Base-by-base conservation (phyloP, 2,888 invertebrate genomes). In the Cetonia aurata region DNA sequence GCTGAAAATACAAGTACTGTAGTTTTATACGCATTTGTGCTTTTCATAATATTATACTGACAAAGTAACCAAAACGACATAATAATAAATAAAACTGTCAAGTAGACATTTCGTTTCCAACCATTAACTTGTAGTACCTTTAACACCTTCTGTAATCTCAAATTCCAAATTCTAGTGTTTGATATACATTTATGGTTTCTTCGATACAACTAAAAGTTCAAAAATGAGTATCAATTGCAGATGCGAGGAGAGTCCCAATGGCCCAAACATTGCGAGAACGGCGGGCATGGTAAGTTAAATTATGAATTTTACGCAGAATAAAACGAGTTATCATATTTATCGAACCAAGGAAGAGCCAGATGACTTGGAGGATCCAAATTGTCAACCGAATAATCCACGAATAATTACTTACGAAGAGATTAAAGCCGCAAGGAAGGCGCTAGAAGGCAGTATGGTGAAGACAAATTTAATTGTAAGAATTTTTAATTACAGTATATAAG, bases 401-500 rank as follows among this genome's bases (percentile, higher is more conserved):
- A 87, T 85, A 76, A 89, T 96, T 60, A 87, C 89, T 3, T 96
- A 96, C 81, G 93, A 95, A 81, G 96, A 96, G 82, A 90, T 96
- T 44, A 94, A 94, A n/a, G 93, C 94, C 0, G 98, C 98, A 0
- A 93, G 96, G 0, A 96, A 92, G 83, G 91, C 93, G 82, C 95
- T 98, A 71, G 93, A 92, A 83, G 90, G 89, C 78, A 95, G 95
- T 50, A 89, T 97, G 84, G 90, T 91, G 95, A 90, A 88, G 86
- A 96, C 96, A 0, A 92, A 93, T 78, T 62, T 68, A 15, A 31
- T 53, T 10, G 68, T 69, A 59, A 46, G 46, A 17, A n/a, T 19
- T 37, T 37, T 4, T 4, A 25, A n/a, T n/a, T n/a, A n/a, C n/a
- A n/a, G 25, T 25, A 25, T 25, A 4, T 25, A 25, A 1, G n/a